Evolutionary conservation across 1,140 invertebrate species (phyloP).

Genomic region (Dinoponera quadriceps): DNA sequence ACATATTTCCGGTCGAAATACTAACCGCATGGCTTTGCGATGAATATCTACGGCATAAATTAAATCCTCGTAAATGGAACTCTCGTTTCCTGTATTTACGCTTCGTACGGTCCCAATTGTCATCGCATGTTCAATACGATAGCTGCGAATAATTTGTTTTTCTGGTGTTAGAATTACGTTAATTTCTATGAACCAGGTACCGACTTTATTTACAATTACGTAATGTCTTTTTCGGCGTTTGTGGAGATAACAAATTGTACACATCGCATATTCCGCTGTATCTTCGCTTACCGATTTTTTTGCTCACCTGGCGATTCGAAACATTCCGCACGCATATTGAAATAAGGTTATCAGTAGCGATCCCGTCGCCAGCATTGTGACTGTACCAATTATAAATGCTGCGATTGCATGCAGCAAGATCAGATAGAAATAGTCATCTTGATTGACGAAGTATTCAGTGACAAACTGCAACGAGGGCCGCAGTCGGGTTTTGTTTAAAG

Average conservation of each 20-base stretch:
- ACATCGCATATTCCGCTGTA: too few relatives aligned
- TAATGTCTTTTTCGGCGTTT: too few relatives aligned
- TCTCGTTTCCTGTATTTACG: background rate
- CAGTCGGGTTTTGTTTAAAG: too few relatives aligned
- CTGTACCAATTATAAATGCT: background rate
- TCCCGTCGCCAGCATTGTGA: background rate
- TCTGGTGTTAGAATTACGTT: background rate
- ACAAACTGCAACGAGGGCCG: background rate
- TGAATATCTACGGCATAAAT: background rate
- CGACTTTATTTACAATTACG: background rate
- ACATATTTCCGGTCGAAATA: too few relatives aligned
- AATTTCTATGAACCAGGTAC: background rate
- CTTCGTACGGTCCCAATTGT: background rate
- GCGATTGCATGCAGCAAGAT: background rate
- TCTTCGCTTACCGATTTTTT: background rate
- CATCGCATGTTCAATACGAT: background rate
- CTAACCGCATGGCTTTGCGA: too few relatives aligned
- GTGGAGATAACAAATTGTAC: too few relatives aligned
- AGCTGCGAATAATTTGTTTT: background rate
- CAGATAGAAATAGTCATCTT: background rate
- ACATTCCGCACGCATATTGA: background rate
- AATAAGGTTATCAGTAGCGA: background rate
- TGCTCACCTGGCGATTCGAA: background rate
- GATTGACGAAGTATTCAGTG: background rate
- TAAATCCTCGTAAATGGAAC: background rate